Conservation (phyloP, 2,113 vertebrate genomes). For the Apistogramma diplotaenia region DNA sequence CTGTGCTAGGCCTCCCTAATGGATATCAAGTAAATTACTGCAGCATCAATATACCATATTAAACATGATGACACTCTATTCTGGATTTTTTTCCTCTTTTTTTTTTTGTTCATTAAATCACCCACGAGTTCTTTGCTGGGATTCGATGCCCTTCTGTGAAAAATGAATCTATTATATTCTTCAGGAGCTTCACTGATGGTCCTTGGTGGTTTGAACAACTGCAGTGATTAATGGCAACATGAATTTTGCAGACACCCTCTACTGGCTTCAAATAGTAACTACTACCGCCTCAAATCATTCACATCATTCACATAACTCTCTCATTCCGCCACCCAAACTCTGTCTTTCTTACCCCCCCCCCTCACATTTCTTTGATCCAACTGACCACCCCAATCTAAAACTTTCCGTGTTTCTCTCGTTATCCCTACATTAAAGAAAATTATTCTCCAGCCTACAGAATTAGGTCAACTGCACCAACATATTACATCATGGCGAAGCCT, state of each 20-base stretch:
- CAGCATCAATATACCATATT: constrained; percentile 31
- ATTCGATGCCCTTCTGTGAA: constrained; percentile 52
- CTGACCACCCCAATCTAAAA: constrained; percentile 47
- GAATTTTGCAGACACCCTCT: constrained; percentile 70
- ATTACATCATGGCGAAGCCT: constrained; percentile 51
- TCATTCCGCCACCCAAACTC: neutral
- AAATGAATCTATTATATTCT: constrained; percentile 63
- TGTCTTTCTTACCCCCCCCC: neutral
- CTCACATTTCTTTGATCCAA: constrained; percentile 25
- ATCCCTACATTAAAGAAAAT: constrained; percentile 48
- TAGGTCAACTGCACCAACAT: constrained; percentile 54
- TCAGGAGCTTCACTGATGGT: constrained; percentile 51
- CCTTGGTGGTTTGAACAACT: constrained; percentile 61
- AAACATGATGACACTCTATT: constrained; percentile 37
- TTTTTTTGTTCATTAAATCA: constrained; percentile 39
- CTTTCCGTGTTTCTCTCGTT: constrained; percentile 44
- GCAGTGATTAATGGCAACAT: constrained; percentile 64
- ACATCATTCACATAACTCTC: constrained; percentile 32
- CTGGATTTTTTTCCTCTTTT: constrained; percentile 15
- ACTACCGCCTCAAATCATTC: constrained; percentile 47
- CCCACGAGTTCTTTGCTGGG: constrained; percentile 27
- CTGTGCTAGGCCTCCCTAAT: neutral
- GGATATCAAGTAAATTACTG: constrained; percentile 38
- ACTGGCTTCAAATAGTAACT: constrained; percentile 67
- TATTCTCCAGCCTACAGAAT: constrained; percentile 52